Conservation (phyloP, 2,888 invertebrate genomes). For the Netelia fuscicornis region DNA sequence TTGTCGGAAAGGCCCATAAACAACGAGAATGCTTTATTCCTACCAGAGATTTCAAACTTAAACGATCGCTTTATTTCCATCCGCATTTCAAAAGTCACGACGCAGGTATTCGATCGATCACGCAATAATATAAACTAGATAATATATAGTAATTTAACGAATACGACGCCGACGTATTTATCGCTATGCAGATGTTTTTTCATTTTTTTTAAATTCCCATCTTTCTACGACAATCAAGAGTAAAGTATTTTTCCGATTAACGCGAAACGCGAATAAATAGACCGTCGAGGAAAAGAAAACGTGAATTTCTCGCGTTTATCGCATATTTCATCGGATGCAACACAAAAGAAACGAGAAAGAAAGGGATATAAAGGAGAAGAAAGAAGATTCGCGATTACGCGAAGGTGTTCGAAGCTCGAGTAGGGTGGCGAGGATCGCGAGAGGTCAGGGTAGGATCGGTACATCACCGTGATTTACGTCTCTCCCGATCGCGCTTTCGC, state of each 20-base stretch:
- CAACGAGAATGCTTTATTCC: neutral
- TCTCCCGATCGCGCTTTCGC: slow-evolving; percentile 64
- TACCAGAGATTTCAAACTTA: slow-evolving; percentile 1
- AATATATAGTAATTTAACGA: too few relatives aligned
- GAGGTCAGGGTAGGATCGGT: slow-evolving; percentile 67
- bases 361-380: slow-evolving; percentile 28
- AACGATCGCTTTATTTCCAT: slow-evolving; percentile 15
- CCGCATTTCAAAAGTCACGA: slow-evolving; percentile 6
- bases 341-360: slow-evolving; percentile 12
- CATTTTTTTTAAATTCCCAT: neutral
- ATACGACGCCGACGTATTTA: too few relatives aligned
- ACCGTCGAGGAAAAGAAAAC: too few relatives aligned
- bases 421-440: slow-evolving; percentile 48
- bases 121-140: too few relatives aligned
- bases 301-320: too few relatives aligned
- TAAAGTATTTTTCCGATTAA: neutral
- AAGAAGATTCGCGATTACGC: slow-evolving; percentile 51
- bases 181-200: too few relatives aligned
- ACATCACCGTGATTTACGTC: slow-evolving; percentile 69
- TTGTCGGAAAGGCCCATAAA: too few relatives aligned
- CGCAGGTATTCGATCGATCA: too few relatives aligned
- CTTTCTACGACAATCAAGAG: neutral
- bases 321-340: neutral
- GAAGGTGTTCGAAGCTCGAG: slow-evolving; percentile 50
- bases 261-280: slow-evolving; percentile 8